A percentile compares a stretch with the other conserved stretches of the same genome.
phyloP scores from a whole-genome alignment of 2,797 vertebrate genomes.

The Poeciliopsis presidionis region DNA sequence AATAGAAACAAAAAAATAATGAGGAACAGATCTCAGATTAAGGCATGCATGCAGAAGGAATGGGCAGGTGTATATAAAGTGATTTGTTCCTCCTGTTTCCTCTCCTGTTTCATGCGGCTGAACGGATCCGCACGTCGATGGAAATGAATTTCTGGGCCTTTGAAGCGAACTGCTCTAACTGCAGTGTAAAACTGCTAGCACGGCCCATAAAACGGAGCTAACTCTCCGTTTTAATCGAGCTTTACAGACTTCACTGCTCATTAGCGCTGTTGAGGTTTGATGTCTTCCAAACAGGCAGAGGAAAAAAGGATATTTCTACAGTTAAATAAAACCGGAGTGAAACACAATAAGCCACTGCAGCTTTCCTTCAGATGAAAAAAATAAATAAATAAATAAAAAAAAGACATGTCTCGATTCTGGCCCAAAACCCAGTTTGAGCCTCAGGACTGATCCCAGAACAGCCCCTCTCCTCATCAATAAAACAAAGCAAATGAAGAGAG shows the following conservation, averaged over 20 bases:
- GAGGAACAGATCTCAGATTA: neutral
- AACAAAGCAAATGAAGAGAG: conserved; percentile 27
- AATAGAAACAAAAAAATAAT: neutral
- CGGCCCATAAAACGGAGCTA: neutral
- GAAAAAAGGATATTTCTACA: neutral
- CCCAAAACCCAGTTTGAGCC: conserved; percentile 19
- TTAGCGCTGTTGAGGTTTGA: neutral
- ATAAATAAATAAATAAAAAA: no score
- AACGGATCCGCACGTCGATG: neutral
- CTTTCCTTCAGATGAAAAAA: neutral
- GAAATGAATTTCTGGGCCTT: neutral
- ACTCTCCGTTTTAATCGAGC: neutral
- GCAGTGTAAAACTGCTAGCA: neutral
- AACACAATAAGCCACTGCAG: neutral
- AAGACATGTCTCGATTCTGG: conserved; percentile 40
- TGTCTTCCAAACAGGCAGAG: neutral
- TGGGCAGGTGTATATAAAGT: neutral
- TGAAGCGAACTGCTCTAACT: neutral
- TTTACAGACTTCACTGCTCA: neutral
- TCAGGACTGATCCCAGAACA: conserved; percentile 31
- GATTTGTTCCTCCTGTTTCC: neutral
- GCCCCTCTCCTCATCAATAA: conserved; percentile 52
- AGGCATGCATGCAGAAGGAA: neutral
- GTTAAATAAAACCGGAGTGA: neutral
- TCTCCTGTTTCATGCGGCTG: neutral